Evolutionary conservation across 1,140 invertebrate genomes (phyloP).

Genomic region (Melitaea cinxia): DNA sequence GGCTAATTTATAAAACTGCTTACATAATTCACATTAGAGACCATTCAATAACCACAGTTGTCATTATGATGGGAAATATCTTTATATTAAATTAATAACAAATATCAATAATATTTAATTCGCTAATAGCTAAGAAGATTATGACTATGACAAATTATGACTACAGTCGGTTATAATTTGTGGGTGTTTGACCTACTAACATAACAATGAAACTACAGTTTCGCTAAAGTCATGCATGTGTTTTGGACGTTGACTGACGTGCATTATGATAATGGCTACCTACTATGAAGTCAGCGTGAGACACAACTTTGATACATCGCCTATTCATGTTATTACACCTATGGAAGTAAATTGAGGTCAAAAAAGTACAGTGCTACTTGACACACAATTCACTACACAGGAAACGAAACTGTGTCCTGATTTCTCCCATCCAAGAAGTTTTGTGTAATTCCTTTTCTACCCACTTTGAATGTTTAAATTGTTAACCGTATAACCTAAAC

Average conservation of each 20-base stretch:
- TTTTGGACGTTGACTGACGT: constrained; percentile 25
- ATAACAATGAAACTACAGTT: constrained; percentile 22
- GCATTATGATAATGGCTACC: constrained; percentile 26
- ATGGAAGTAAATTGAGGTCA: constrained; percentile 23
- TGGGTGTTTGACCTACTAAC: constrained; percentile 21
- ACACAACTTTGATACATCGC: constrained; percentile 17
- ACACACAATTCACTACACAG: background rate
- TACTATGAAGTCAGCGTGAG: constrained; percentile 23
- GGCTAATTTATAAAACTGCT: constrained; percentile 7
- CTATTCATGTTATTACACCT: constrained; percentile 27
- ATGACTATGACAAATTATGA: background rate
- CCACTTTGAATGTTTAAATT: background rate
- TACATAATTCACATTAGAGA: constrained; percentile 1
- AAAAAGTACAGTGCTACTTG: background rate
- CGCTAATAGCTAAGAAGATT: background rate
- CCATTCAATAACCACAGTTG: background rate
- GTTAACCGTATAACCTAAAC: no score
- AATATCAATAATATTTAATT: background rate
- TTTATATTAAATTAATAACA: no score
- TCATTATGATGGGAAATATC: background rate
- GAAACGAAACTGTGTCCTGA: background rate
- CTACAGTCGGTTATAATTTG: no score
- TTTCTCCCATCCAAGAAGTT: background rate
- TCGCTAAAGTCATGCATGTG: constrained; percentile 28
- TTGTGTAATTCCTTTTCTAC: background rate